Evolutionary conservation across 2,888 invertebrate species (phyloP).

Genomic region (Seladonia tumulorum): DNA sequence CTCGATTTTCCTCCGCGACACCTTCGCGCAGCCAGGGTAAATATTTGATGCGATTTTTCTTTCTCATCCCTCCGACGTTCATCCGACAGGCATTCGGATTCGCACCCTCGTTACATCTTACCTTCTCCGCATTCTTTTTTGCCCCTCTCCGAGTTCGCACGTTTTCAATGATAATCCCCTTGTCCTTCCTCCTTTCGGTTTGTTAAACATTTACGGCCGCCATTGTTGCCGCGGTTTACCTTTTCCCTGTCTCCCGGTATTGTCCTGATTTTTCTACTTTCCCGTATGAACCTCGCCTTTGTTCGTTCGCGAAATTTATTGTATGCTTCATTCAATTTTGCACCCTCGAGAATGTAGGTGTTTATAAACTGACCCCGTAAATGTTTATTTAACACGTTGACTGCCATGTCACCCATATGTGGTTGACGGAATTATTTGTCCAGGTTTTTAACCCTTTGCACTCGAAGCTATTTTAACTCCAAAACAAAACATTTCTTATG

Average conservation of each 20-base stretch:
- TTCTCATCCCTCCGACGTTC: constrained; percentile 45
- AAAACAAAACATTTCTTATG: too few species aligned
- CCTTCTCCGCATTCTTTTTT: constrained; percentile 21
- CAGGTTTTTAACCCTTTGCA: too few species aligned
- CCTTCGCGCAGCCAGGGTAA: constrained; percentile 65
- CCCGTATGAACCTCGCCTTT: too few species aligned
- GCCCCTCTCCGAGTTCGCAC: constrained; percentile 29
- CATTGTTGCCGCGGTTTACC: neutral
- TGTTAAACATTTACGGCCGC: constrained; percentile 53
- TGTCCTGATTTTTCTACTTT: neutral
- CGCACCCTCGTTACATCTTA: constrained; percentile 46
- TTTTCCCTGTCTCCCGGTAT: neutral
- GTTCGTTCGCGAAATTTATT: too few species aligned
- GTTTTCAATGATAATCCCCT: constrained; percentile 63
- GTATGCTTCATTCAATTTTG: too few species aligned
- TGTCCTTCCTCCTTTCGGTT: constrained; percentile 19
- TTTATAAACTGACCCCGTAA: too few species aligned
- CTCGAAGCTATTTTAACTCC: too few species aligned
- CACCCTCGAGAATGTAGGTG: too few species aligned
- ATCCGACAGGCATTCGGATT: constrained; percentile 33
- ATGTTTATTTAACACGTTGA: too few species aligned
- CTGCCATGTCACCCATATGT: too few species aligned
- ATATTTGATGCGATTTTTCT: constrained; percentile 79
- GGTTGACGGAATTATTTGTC: too few species aligned
- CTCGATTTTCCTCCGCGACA: constrained; percentile 66